Percentiles rank a stretch among this genome's conserved stretches.
Evolutionary conservation across 1,140 invertebrate species (phyloP).

Genomic region (Macrobrachium rosenbergii): DNA sequence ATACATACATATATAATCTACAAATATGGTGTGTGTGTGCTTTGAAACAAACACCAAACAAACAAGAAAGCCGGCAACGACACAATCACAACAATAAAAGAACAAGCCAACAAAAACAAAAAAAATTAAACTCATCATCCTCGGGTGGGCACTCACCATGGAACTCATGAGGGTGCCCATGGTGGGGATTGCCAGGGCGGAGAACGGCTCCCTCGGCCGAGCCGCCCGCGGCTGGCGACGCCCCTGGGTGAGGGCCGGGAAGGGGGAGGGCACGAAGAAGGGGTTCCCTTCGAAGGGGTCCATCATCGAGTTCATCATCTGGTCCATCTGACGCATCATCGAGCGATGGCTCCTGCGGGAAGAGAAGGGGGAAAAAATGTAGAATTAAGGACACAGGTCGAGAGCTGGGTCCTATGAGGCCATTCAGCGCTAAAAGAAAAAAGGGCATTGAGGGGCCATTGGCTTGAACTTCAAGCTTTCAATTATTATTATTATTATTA

Average conservation of each 20-base stretch:
- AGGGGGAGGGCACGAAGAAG: conserved; percentile 39
- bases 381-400: no score
- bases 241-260: conserved; percentile 15
- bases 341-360: conserved; percentile 43
- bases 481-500: no score
- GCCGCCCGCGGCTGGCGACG: background rate
- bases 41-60: no score
- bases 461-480: no score
- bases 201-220: conserved; percentile 18
- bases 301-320: conserved; percentile 66
- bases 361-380: background rate
- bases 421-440: no score
- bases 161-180: conserved; percentile 45
- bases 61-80: no score
- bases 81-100: no score
- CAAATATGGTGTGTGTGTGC: no score
- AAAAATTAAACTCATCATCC: no score
- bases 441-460: no score
- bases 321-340: conserved; percentile 66
- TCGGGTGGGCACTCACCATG: conserved; percentile 3
- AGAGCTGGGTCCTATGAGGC: background rate
- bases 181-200: conserved; percentile 38
- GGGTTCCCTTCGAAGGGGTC: conserved; percentile 55
- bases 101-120: no score
- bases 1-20: no score